Evolutionary conservation across 1,140 invertebrate species (phyloP), one percentile per base, ranked within the genome.

Genomic region (Aphelinus certus): DNA sequence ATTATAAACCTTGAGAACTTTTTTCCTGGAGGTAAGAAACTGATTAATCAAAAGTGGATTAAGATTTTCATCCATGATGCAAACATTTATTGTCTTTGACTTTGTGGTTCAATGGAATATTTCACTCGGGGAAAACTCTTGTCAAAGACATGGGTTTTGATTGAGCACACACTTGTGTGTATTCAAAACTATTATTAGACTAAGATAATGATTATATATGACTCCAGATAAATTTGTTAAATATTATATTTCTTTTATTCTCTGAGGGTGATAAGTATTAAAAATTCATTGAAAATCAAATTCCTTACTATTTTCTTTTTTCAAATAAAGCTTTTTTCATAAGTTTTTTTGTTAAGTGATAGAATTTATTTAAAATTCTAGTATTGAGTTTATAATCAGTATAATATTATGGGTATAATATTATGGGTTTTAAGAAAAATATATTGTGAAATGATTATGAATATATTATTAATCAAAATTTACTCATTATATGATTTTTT

Each of bases 1-100:
- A 89, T 92, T 66, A 92, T 94, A 74, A 90, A 89, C 58, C 83
- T 88, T 67, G 88, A 89, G 80, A 90, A 90, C 71, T 89, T 93
- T 65, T 89, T 93, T 79, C 88, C 90, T 58, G 89, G 88, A 85
- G 91, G 93, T 94, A 89, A 88, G 45, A 67, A 26, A 75, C 43
- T 46, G 70, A 63, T 26, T 48, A 62, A 60, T 73, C 6, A 45
- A 42, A 62, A 53, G 3, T 26, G 42, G 9, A 65, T 72, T 64
- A 72, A 58, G 9, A 66, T 75, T 58, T 56, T 63, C 51, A 75
- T 51, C 42, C 45, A 60, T 43, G 10, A 76, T 66, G 1, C 45
- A 55, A 65, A 71, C 62, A 76, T 66, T 67, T 71, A 71, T 71
- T 10, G 49, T 10, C 49, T 7, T 43, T 49, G 53, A 51, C 47